Percentiles rank a stretch among this genome's conserved stretches.
phyloP scores from a whole-genome alignment of 1,140 invertebrate genomes.

The Melipona quadrifasciata region DNA sequence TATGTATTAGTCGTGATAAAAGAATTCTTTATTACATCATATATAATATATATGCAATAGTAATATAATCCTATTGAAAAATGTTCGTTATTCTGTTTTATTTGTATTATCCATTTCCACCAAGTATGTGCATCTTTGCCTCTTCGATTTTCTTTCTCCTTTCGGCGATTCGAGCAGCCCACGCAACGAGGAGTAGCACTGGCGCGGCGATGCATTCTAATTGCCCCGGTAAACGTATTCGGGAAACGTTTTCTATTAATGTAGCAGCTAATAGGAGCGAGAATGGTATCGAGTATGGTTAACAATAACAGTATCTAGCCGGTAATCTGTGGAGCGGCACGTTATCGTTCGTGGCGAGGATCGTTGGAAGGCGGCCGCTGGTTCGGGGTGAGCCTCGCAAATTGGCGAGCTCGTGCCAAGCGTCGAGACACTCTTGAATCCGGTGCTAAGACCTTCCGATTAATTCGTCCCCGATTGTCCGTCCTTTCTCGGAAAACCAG shows the following conservation, averaged over 20 bases:
- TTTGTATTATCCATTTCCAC: no score
- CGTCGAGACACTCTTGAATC: constrained; percentile 34
- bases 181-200: background rate
- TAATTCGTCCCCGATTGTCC: constrained; percentile 25
- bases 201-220: background rate
- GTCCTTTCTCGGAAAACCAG: constrained; percentile 25
- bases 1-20: no score
- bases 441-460: constrained; percentile 39
- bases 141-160: background rate
- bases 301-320: constrained; percentile 35
- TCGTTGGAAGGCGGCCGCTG: constrained; percentile 10
- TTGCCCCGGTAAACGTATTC: constrained; percentile 11
- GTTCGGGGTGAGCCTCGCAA: background rate
- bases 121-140: background rate
- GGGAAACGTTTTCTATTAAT: background rate
- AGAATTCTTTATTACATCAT: no score
- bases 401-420: constrained; percentile 32
- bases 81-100: no score
- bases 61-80: no score
- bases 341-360: constrained; percentile 26
- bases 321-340: constrained; percentile 16
- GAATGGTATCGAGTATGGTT: constrained; percentile 18
- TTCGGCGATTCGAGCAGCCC: background rate
- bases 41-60: no score
- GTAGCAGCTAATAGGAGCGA: constrained; percentile 22